Base-by-base conservation (phyloP, 2,113 vertebrate species). In the Heteronetta atricapilla region DNA sequence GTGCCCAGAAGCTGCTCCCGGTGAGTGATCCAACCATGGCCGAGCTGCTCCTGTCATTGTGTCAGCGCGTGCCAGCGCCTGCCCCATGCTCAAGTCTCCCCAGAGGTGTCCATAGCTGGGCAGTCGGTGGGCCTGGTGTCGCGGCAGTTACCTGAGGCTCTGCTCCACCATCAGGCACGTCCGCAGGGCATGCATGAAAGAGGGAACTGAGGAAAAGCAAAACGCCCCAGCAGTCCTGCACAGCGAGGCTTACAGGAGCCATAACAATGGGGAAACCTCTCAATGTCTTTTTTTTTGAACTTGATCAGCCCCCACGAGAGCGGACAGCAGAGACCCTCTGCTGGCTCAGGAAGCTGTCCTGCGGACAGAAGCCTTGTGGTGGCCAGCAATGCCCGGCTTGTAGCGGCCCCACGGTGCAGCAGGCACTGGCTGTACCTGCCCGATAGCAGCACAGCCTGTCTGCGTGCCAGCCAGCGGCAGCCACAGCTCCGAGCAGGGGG, bases 361-460 rank as follows among this genome's bases (percentile, higher is more conserved):
- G 8, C 3, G 29, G 31, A 48, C 50, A 36, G 44, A 70, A 62
- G 64, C 62, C 23, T 72, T 55, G 66, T 20, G 38, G 44, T 44
- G 56, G 53, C 66, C 19, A 9, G 40, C 74, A 59, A 46, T 14
- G 11, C 2, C 1, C 22, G 26, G 18, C 23, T 7, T 58, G 53
- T 36, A 64, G 52, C 1, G 3, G 19, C 1, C 1, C 17, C 28
- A 3, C 9, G 11, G 55, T 2, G 3, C 36, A 40, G 23, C 23
- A 58, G 28, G 33, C 42, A 55, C 44, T 29, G 23, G 55, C 34
- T 29, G 25, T 63, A 31, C 55, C 42, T 69, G 72, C 22, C 64
- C 16, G 52, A 36, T 59, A 55, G 15, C 1, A 1, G 48, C 53
- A 16, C 1, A 1, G 26, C 22, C 23, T 34, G 46, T 34, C 36